These are phyloP conservation scores for Trichogramma evanescens DNA, from an alignment of 2,888 invertebrate genomes.

Conservation along the genomic window DNA sequence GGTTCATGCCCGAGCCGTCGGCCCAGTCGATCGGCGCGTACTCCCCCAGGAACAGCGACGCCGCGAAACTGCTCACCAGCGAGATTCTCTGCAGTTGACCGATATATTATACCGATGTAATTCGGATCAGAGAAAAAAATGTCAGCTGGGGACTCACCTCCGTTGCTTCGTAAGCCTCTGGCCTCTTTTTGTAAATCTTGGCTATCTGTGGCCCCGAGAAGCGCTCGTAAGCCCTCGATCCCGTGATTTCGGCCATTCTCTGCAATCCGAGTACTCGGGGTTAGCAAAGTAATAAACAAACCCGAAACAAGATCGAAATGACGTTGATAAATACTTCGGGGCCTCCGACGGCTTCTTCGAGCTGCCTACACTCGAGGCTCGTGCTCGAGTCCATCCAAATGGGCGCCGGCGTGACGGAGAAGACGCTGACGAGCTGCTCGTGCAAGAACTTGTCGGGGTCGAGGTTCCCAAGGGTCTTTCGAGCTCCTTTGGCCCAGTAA, in stretches of 20 bases:
- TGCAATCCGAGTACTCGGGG: constrained; percentile 38
- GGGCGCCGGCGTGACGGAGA: constrained; percentile 75
- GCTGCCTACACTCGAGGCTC: constrained; percentile 62
- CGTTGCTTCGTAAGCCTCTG: constrained; percentile 66
- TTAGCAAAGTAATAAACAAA: not conserved
- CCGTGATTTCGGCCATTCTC: constrained; percentile 74
- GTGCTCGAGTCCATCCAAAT: constrained; percentile 96
- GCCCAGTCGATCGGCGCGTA: constrained; percentile 86
- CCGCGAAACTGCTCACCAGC: constrained; percentile 86
- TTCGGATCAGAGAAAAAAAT: not conserved
- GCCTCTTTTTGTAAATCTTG: constrained; percentile 69
- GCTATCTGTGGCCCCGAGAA: constrained; percentile 93
- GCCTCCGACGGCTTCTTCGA: constrained; percentile 80
- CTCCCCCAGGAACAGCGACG: constrained; percentile 78
- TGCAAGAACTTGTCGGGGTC: constrained; percentile 72
- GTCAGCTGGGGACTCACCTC: constrained; percentile 50
- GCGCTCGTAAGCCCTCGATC: constrained; percentile 79
- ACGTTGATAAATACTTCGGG: constrained; percentile 53
- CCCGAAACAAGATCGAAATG: not conserved
- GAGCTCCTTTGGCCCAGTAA: constrained; percentile 81
- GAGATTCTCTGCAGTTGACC: constrained; percentile 70
- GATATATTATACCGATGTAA: not conserved
- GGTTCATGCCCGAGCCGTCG: constrained; percentile 95
- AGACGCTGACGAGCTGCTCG: constrained; percentile 73
- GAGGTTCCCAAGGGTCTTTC: constrained; percentile 57